Evolutionary conservation across 2,113 vertebrate genomes (phyloP), one percentile per base, ranked within the genome.

Genomic region (Cochlearius cochlearius): DNA sequence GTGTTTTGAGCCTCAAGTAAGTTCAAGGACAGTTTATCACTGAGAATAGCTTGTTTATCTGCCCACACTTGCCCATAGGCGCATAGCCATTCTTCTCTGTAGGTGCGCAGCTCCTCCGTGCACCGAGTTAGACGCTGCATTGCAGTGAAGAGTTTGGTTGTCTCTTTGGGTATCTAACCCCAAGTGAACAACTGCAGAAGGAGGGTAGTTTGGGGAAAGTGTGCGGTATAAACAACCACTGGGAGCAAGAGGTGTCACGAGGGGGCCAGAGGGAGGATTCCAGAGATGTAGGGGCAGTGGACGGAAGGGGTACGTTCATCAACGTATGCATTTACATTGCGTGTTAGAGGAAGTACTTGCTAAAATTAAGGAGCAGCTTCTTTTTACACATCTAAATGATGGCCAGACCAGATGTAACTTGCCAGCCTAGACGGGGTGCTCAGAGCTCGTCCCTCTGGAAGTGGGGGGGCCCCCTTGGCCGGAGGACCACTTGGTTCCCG

Each of bases 381-480:
- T 68, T 82, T 76, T 75, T 34, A 9, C 47, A 49, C 9, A 21
- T 25, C 27, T 58, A 67, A 63, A 53, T 43, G 4, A 20, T 56
- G 38, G 19, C 56, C 60, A 84, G 50, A 53, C 5, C 16, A 66
- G 32, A 36, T 41, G 10, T 50, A 43, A 62, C 36, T 53, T 84
- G n/a, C 17, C 23, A 81, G 56, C 56, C n/a, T 49, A 20, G 73
- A 17, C 1, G 3, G 25, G 9, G 1, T 71, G 26, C 64, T 91
- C 16, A 12, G 55, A 66, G 36, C 22, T 90, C 5, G 2, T 12
- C 16, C 17, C 12, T 55, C 30, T 50, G 32, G 63, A 81, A 63
- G 5, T 1, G 0, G 21, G 23, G 16, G 0, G 1, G 0, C 1
- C 9, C 10, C 9, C 5, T 23, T 20, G 39, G 49, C 76, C 62